Percentiles rank a stretch among this genome's conserved stretches.
Conservation (phyloP, 2,888 invertebrate species). For the Acleris cristana region DNA sequence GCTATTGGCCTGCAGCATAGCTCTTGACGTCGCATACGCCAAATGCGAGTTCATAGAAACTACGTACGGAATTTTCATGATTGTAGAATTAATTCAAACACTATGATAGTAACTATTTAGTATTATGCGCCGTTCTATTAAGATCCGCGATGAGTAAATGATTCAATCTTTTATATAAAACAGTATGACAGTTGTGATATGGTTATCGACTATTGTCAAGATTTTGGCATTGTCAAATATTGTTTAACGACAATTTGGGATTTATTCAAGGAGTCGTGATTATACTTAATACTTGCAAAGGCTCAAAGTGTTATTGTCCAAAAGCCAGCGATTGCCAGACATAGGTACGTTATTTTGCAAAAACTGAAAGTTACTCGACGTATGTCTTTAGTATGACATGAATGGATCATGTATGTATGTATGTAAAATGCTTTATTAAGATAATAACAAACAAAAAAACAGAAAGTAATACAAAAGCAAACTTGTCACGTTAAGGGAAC, state of each 20-base stretch:
- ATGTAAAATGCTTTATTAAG: too few relatives aligned
- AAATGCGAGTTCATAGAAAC: conserved; percentile 61
- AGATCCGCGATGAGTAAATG: neutral
- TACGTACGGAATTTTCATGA: conserved; percentile 76
- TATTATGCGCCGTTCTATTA: neutral
- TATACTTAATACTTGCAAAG: too few relatives aligned
- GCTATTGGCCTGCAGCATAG: conserved; percentile 56
- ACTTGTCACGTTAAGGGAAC: too few relatives aligned
- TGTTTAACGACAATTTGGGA: neutral
- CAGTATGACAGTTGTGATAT: conserved; percentile 1
- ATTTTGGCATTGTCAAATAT: conserved; percentile 6
- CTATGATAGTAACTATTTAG: neutral
- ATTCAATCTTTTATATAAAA: neutral
- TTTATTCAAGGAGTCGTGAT: neutral
- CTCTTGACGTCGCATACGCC: conserved; percentile 60
- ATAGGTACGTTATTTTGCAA: too few relatives aligned
- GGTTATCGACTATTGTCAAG: neutral
- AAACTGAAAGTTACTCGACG: too few relatives aligned
- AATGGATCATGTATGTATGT: too few relatives aligned
- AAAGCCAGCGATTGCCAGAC: too few relatives aligned
- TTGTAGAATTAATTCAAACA: conserved; percentile 31
- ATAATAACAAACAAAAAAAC: too few relatives aligned
- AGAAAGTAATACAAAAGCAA: too few relatives aligned
- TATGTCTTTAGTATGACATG: too few relatives aligned
- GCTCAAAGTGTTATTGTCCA: too few relatives aligned